phyloP scores from a whole-genome alignment of 2,888 invertebrate species.

The Salpingus planirostris region DNA sequence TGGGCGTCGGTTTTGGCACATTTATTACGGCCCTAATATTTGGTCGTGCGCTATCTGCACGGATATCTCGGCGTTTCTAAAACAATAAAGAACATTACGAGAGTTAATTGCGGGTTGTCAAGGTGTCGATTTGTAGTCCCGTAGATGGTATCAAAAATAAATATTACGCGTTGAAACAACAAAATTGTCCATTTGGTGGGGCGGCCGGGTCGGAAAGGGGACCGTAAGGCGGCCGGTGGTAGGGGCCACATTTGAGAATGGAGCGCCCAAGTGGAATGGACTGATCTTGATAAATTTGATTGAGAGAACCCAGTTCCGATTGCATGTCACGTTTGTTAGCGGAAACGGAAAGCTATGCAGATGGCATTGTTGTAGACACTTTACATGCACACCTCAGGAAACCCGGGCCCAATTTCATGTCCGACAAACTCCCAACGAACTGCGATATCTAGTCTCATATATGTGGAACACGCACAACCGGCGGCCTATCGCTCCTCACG shows the following conservation, averaged over 20 bases:
- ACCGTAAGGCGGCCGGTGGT: slow-evolving; percentile 25
- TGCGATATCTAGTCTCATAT: slow-evolving; percentile 19
- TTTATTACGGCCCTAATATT: slow-evolving; percentile 29
- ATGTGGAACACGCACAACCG: slow-evolving; percentile 15
- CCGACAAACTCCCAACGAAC: slow-evolving; percentile 18
- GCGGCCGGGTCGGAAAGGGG: slow-evolving; percentile 17
- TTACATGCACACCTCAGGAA: slow-evolving; percentile 39
- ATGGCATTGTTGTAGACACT: slow-evolving; percentile 41
- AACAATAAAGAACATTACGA: slow-evolving; percentile 41
- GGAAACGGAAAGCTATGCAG: slow-evolving; percentile 43
- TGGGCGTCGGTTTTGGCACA: slow-evolving; percentile 5
- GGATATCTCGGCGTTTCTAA: slow-evolving; percentile 30
- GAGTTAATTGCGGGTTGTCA: slow-evolving; percentile 43
- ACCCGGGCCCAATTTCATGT: slow-evolving; percentile 27
- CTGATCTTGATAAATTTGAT: slow-evolving; percentile 43
- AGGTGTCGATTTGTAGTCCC: slow-evolving; percentile 44
- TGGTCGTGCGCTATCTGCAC: slow-evolving; percentile 30
- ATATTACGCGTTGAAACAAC: slow-evolving; percentile 41
- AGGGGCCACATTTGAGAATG: slow-evolving; percentile 29
- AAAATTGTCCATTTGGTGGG: slow-evolving; percentile 33
- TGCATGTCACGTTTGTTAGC: slow-evolving; percentile 38
- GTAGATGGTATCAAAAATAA: slow-evolving; percentile 43
- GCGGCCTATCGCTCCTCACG: no score
- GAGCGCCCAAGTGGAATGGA: no score
- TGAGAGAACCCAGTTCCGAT: slow-evolving; percentile 42